Conservation (phyloP, 2,113 vertebrate genomes). For the Xenotilapia leptura region DNA sequence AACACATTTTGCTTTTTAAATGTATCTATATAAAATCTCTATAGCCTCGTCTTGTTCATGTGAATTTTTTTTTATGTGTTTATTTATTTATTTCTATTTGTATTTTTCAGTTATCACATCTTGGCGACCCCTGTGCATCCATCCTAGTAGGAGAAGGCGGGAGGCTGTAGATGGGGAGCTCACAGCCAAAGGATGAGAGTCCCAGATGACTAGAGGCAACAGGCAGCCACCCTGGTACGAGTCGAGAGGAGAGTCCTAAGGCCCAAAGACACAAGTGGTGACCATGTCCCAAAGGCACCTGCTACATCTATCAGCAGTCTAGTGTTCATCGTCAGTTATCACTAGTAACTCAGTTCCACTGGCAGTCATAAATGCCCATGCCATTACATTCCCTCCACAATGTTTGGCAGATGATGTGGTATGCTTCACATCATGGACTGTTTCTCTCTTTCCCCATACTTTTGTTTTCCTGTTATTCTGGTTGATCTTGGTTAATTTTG, state of each 20-base stretch:
- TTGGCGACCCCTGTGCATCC: background rate
- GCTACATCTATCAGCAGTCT: background rate
- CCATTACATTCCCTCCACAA: accelerated
- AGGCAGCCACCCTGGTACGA: background rate
- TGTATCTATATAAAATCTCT: background rate
- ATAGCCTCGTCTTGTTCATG: background rate
- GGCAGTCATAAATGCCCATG: background rate
- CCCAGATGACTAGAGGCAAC: background rate
- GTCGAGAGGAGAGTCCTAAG: background rate
- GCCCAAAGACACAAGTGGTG: background rate
- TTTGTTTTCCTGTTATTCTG: background rate
- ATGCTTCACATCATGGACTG: background rate
- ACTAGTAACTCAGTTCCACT: background rate
- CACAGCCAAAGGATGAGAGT: background rate
- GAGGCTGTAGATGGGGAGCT: background rate
- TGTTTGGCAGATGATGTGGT: accelerated
- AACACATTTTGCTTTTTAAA: background rate
- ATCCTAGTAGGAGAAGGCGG: background rate
- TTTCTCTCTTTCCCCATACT: background rate
- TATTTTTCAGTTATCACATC: background rate
- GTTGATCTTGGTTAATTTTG: accelerated
- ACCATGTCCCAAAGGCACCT: background rate
- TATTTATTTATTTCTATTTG: background rate
- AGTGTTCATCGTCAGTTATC: background rate
- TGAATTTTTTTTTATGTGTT: background rate